Evolutionary conservation across 2,113 vertebrate genomes (phyloP).

Genomic region (Saguinus imperator): DNA sequence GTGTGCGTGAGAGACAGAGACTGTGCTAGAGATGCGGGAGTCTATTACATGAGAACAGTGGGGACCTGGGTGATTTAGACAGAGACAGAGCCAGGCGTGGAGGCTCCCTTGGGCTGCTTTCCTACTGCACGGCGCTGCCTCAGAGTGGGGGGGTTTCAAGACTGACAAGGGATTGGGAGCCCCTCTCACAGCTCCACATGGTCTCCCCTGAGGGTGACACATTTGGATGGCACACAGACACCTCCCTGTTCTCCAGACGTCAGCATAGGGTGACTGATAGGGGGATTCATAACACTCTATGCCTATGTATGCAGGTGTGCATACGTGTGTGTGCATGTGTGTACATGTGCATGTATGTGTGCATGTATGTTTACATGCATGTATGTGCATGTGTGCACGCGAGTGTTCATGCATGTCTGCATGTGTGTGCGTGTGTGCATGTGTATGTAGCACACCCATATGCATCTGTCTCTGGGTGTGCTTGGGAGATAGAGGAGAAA

Average conservation of each 20-base stretch:
- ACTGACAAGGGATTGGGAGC: background rate
- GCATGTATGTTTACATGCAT: too few species aligned
- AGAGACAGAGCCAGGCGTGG: background rate
- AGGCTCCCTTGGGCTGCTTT: background rate
- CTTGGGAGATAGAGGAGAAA: background rate
- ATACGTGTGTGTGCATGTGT: too few species aligned
- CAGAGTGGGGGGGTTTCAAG: background rate
- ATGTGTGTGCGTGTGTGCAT: fast-evolving
- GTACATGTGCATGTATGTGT: too few species aligned
- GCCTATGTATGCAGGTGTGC: fast-evolving
- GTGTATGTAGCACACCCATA: fast-evolving
- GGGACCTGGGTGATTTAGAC: background rate
- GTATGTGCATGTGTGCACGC: too few species aligned
- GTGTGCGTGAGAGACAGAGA: fast-evolving
- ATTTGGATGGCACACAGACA: background rate
- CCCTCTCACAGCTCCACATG: background rate
- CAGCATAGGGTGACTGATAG: fast-evolving
- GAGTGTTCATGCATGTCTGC: fast-evolving
- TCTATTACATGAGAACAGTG: fast-evolving
- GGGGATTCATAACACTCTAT: fast-evolving
- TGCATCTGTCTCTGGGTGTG: too few species aligned
- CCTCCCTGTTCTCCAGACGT: background rate
- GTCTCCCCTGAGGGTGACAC: fast-evolving
- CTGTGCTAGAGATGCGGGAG: background rate
- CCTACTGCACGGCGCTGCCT: background rate